These are phyloP conservation scores for Ammodytes dubius DNA, from an alignment of 2,113 vertebrate species.

Conservation along the genomic window DNA sequence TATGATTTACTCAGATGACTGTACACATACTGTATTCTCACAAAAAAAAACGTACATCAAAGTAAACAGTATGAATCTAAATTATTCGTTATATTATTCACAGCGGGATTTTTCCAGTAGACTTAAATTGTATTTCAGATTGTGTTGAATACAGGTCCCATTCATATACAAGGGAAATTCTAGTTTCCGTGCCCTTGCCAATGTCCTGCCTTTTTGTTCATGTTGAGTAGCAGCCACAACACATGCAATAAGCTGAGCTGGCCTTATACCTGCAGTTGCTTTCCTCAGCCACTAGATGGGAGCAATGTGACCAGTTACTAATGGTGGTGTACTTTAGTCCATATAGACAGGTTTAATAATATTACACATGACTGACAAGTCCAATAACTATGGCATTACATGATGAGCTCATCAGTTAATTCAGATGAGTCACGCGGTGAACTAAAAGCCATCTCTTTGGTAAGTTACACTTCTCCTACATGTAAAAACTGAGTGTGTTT, in stretches of 20 bases:
- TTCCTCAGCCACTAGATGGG: constrained; percentile 29
- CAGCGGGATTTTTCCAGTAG: not conserved
- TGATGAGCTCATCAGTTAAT: not conserved
- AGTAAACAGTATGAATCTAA: not conserved
- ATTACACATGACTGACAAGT: not conserved
- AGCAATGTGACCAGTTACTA: not conserved
- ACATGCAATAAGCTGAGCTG: not conserved
- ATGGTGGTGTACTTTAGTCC: not conserved
- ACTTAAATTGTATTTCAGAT: not conserved
- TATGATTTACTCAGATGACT: too few relatives aligned
- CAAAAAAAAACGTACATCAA: not conserved
- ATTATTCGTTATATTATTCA: not conserved
- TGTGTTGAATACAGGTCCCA: not conserved
- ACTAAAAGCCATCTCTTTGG: not conserved
- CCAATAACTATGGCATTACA: not conserved
- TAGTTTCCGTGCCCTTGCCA: not conserved
- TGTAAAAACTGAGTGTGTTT: not conserved
- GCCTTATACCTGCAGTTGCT: not conserved
- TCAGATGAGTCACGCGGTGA: not conserved
- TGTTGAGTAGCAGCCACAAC: not conserved
- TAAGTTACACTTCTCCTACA: not conserved
- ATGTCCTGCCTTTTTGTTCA: constrained; percentile 20
- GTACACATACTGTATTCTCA: not conserved
- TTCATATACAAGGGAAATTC: constrained; percentile 11
- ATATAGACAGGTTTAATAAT: not conserved